Conservation (phyloP, 2,888 invertebrate species). For the Lordiphosa fenestrarum region DNA sequence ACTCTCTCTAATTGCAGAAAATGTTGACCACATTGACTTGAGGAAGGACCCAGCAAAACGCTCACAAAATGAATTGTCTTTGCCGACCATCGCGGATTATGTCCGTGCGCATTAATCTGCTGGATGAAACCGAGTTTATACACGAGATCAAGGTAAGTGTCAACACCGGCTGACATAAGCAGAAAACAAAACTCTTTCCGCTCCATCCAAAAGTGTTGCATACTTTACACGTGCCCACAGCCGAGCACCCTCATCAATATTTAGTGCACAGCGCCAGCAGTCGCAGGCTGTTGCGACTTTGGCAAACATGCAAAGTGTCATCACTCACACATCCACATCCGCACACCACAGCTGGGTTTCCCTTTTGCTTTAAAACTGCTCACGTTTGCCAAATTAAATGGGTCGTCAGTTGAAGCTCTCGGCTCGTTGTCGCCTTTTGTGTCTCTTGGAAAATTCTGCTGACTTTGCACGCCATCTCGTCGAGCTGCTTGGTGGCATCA, state of each 20-base stretch:
- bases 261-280: constrained; percentile 56
- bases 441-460: constrained; percentile 60
- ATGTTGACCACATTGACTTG: constrained; percentile 20
- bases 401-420: constrained; percentile 26
- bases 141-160: constrained; percentile 91
- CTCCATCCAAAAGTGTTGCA: constrained; percentile 62
- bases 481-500: constrained; percentile 58
- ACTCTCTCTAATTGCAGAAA: constrained; percentile 41
- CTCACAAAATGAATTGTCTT: constrained; percentile 78
- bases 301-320: constrained; percentile 76
- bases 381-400: constrained; percentile 76
- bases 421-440: constrained; percentile 52
- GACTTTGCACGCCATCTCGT: constrained; percentile 57
- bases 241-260: constrained; percentile 66
- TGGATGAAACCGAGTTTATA: constrained; percentile 93
- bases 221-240: constrained; percentile 61
- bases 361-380: constrained; percentile 64
- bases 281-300: constrained; percentile 45
- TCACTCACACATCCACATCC: constrained; percentile 70
- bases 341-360: constrained; percentile 19
- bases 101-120: constrained; percentile 88
- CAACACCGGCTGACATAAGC: constrained; percentile 41
- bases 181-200: constrained; percentile 24
- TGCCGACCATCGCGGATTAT: constrained; percentile 80
- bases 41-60: constrained; percentile 6